phyloP scores from a whole-genome alignment of 2,113 vertebrate species.

The Melanerpes aurifrons region DNA sequence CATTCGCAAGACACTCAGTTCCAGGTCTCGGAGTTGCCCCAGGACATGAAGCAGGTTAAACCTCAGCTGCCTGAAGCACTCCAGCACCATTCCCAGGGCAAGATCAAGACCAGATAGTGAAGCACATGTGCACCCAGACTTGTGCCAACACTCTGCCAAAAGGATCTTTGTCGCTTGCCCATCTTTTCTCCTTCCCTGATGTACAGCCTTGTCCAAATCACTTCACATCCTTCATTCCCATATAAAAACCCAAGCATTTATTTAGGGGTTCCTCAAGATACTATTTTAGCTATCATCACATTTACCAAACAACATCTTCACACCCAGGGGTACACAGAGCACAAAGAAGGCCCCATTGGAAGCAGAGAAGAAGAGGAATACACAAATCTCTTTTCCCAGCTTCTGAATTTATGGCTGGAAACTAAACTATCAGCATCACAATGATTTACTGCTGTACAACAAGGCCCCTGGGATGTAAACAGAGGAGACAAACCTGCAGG shows the following conservation, averaged over 20 bases:
- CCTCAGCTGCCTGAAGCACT: background rate
- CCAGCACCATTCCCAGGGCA: background rate
- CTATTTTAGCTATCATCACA: background rate
- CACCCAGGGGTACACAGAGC: background rate
- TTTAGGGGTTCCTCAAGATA: background rate
- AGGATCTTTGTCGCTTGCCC: background rate
- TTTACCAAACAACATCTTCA: background rate
- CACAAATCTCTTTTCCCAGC: background rate
- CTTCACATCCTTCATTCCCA: background rate
- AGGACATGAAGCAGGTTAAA: background rate
- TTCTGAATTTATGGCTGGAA: slow-evolving; percentile 54
- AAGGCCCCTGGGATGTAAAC: slow-evolving; percentile 17
- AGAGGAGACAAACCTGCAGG: slow-evolving; percentile 25
- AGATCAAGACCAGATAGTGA: accelerated
- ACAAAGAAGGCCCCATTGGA: background rate
- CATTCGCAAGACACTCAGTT: background rate
- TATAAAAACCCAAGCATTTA: background rate
- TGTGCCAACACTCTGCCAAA: background rate
- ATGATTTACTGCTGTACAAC: slow-evolving; percentile 6
- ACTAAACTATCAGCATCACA: slow-evolving; percentile 33
- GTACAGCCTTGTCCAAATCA: background rate
- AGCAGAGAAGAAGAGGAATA: background rate
- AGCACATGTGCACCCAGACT: background rate
- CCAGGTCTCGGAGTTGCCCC: background rate
- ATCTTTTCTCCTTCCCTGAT: background rate